Percentiles rank a stretch among this genome's conserved stretches.
phyloP scores from a whole-genome alignment of 2,113 vertebrate species.

The Ginglymostoma cirratum region DNA sequence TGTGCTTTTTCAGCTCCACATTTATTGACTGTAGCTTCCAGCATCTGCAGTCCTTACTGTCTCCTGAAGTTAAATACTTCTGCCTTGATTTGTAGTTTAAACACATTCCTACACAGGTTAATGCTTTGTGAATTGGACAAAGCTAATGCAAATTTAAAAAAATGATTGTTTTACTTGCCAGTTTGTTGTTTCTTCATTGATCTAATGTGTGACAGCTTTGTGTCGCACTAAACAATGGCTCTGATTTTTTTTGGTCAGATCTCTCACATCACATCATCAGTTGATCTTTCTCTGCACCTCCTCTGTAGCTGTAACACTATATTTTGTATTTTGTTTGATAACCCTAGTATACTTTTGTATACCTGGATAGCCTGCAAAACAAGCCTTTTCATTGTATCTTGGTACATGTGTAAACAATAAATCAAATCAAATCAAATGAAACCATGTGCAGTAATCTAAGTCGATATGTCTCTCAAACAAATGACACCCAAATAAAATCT shows the following conservation, averaged over 20 bases:
- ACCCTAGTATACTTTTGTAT: too few relatives aligned
- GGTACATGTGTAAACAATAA: too few relatives aligned
- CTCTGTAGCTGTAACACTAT: too few relatives aligned
- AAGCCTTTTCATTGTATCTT: too few relatives aligned
- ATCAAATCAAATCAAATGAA: too few relatives aligned
- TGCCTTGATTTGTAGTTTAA: background rate
- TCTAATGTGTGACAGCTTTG: background rate
- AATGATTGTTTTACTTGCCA: background rate
- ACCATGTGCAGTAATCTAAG: background rate
- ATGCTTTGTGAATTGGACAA: background rate
- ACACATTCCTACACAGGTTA: background rate
- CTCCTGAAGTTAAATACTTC: background rate
- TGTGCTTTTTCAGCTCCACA: too few relatives aligned
- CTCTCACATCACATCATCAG: background rate
- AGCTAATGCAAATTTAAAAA: background rate
- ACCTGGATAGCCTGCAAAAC: too few relatives aligned
- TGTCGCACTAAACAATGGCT: background rate
- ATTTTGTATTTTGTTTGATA: too few relatives aligned
- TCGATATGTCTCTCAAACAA: background rate
- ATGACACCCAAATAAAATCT: background rate
- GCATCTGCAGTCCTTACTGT: too few relatives aligned
- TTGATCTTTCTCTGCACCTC: too few relatives aligned
- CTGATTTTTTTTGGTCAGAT: background rate
- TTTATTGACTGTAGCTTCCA: too few relatives aligned
- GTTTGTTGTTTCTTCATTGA: background rate